Percentiles rank a stretch among this genome's conserved stretches.
phyloP scores from a whole-genome alignment of 1,140 invertebrate species.

The Rhagoletis zephyria region DNA sequence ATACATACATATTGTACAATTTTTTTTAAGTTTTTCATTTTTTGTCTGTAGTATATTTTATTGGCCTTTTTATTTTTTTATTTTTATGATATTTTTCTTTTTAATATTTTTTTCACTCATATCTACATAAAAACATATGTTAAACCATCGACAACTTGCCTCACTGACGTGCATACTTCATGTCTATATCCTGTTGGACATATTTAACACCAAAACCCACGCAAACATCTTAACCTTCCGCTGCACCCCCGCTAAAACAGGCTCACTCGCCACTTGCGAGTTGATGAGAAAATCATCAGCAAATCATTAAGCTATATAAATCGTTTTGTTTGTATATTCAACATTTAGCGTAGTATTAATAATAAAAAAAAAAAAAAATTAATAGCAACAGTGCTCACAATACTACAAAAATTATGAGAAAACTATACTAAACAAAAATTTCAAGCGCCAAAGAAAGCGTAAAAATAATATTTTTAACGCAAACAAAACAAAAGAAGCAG shows the following conservation, averaged over 20 bases:
- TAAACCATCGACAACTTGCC: background rate
- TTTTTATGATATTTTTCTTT: background rate
- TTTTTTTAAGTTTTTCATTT: no score
- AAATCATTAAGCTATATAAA: background rate
- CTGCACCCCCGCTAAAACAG: background rate
- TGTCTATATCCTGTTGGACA: background rate
- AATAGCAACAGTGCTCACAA: background rate
- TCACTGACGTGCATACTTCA: background rate
- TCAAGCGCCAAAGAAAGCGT: background rate
- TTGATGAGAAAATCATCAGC: background rate
- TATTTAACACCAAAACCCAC: background rate
- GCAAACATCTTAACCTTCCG: background rate
- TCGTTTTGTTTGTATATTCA: constrained; percentile 11
- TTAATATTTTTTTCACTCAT: background rate
- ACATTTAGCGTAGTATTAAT: background rate
- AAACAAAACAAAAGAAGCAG: background rate
- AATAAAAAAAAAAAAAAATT: constrained; percentile 28
- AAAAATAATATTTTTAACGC: background rate
- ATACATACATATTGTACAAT: no score
- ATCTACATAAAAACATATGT: background rate
- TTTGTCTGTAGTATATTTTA: no score
- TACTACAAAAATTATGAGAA: background rate
- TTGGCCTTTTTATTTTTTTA: no score
- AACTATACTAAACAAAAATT: background rate
- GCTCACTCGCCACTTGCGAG: background rate